Evolutionary conservation across 37 sponge, comb jelly and placozoan genomes (phyloP), one percentile per base, ranked within the genome.

Genomic region (Beroe ovata): DNA sequence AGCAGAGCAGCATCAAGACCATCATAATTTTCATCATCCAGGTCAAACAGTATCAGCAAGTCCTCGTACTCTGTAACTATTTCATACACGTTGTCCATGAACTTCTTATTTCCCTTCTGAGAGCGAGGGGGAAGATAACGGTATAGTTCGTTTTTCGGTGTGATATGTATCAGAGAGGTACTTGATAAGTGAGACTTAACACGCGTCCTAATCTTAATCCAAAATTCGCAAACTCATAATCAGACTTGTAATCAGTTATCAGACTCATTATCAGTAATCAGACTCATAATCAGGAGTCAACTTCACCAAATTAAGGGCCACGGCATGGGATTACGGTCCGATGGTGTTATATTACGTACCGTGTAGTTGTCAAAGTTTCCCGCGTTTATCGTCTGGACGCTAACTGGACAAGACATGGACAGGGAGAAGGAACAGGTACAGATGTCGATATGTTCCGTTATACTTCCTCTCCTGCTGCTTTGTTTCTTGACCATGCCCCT

Each of bases 11-110:
- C 38, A 77, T 77, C 84, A 4, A 77, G 84, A 20, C 84, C 84
- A 77, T 77, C 84, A 19, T 77, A 77, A 40, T 77, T 30, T 4
- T 77, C 84, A 77, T 77, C 84, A 1, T 77, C 84, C 84, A 77
- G 18, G 33, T 42, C 54, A 40, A 77, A 77, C 14, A 77, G 42
- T 16, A 77, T 77, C 11, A 77, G 54, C 1, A 77, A 25, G 26
- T 77, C 84, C 54, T 36, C 11, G 47, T 77, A 25, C 33, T 21
- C 38, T 22, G 54, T 77, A 21, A 77, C 84, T n/a, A 77, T 77
- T 54, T 77, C 84, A 62, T n/a, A 62, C 63, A 62, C 63, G 29
- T 62, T 62, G 28, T 20, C 63, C 19, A 62, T 4, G 29, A 62
- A 62, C 63, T 62, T 25, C 63, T 62, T 25, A 25, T 62, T 16